Percentiles rank a stretch among this genome's conserved stretches.
Evolutionary conservation across 64 coral and sea anemone genomes (phyloP).

Genomic region (Actinia equina): DNA sequence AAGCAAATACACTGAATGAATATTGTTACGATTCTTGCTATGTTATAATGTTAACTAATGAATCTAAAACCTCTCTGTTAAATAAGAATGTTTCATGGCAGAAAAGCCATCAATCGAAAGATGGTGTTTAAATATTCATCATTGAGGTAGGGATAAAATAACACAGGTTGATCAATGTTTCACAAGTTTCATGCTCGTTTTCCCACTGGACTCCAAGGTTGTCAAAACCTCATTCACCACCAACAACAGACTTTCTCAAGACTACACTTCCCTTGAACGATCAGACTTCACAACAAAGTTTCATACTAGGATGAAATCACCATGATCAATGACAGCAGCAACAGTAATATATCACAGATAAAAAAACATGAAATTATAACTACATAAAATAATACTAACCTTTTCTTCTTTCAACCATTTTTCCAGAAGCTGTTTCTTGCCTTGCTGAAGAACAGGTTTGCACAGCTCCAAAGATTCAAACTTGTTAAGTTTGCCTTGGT

Average conservation of each 20-base stretch:
- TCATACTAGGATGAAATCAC: too few species aligned
- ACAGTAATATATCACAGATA: background rate
- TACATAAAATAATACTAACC: slow-evolving; percentile 18
- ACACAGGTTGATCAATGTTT: too few species aligned
- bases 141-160: slow-evolving; percentile 12
- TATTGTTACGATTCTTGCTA: background rate
- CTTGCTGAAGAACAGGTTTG: slow-evolving; percentile 96
- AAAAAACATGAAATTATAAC: background rate
- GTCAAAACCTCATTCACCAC: too few species aligned
- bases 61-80: slow-evolving; percentile 31
- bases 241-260: too few species aligned
- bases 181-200: too few species aligned
- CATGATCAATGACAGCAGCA: too few species aligned
- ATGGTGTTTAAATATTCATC: slow-evolving; percentile 24
- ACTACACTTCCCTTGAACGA: too few species aligned
- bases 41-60: background rate
- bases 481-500: slow-evolving; percentile 99
- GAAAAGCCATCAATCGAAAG: slow-evolving; percentile 29
- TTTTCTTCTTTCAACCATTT: slow-evolving; percentile 99
- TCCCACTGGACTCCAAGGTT: too few species aligned
- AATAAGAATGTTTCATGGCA: slow-evolving; percentile 16
- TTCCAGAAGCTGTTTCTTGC: slow-evolving; percentile 93
- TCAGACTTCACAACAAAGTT: too few species aligned
- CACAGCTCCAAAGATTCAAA: slow-evolving; percentile 98
- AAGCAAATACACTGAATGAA: background rate